Conservation (phyloP, 2,888 invertebrate species). For the Sthenelais limicola region DNA sequence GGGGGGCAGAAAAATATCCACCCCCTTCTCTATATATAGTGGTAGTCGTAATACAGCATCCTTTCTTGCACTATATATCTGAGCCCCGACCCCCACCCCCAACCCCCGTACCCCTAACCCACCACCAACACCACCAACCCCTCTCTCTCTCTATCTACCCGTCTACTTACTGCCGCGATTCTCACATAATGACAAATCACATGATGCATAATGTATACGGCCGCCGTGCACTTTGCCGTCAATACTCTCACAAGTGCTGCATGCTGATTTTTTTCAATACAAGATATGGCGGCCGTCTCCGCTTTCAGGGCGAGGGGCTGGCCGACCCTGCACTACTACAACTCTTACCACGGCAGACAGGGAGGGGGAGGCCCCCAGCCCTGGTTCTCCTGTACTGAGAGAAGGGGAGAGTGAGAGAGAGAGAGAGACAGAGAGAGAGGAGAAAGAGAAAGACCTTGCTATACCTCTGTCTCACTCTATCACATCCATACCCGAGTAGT, state of each 20-base stretch:
- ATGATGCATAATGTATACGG: conserved; percentile 39
- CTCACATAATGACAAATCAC: conserved; percentile 39
- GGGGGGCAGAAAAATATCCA: no score
- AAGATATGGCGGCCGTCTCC: conserved; percentile 39
- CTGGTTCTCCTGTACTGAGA: background rate
- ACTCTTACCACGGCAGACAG: conserved; percentile 16
- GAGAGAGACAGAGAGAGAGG: no score
- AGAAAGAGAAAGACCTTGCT: no score
- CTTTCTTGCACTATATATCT: no score
- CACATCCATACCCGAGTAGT: no score
- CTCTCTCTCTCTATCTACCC: background rate
- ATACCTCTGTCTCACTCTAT: no score
- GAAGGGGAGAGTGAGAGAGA: no score
- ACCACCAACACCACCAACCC: conserved; percentile 5
- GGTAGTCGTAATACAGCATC: no score
- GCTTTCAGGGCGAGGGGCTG: conserved; percentile 27
- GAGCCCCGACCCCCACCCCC: conserved; percentile 9
- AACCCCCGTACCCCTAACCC: background rate
- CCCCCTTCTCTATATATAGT: no score
- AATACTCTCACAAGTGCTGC: conserved; percentile 39
- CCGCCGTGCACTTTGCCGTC: conserved; percentile 40
- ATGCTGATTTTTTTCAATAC: conserved; percentile 40
- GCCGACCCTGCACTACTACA: conserved; percentile 7
- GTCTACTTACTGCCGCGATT: conserved; percentile 35
- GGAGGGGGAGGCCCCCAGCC: conserved; percentile 15